Evolutionary conservation across 2,797 vertebrate genomes (phyloP), one percentile per base, ranked within the genome.

Genomic region (Gobio occitaniae): DNA sequence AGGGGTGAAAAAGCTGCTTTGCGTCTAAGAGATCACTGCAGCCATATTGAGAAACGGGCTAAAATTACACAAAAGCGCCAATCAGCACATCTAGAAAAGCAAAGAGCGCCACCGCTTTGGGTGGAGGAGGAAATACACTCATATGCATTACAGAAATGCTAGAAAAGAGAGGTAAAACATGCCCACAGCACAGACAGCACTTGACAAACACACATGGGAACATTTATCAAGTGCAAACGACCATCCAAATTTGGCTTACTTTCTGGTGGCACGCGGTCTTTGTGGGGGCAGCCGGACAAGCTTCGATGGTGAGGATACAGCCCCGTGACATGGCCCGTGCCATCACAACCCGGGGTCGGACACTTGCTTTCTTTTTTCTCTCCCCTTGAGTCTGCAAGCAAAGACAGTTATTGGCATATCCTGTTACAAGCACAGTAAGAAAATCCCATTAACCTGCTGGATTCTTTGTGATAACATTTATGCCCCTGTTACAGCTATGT

Each of bases 341-440:
- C 98, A 83, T 99, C 98, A 86, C 98, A 99, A 90, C 98, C 98
- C 44, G 98, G 98, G 86, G 98, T 99, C 84, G 98, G 98, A 94
- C 98, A 99, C 95, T 99, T 99, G 94, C 98, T 99, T 91, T 99
- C 98, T 94, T 98, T 99, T 95, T 98, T 99, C 91, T 99, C 98
- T 90, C 96, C 96, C 93, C 98, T 96, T 91, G 97, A 98, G 88
- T 99, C 98, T 99, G 95, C 90, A 94, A 94, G 86, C 68, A 17
- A 86, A 83, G 78, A 52, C 66, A 7, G 66, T 32, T 9, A 78
- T 77, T 69, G 70, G 75, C 29, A 69, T 25, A 47, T 61, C 47
- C 44, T 36, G 70, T 86, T 84, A 70, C 74, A 70, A 69, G 70
- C 11, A 76, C 32, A 71, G 63, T 48, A 56, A 77, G 61, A 12